Base-by-base conservation (phyloP, 2,888 invertebrate species). In the Leptopilina drosophilae region DNA sequence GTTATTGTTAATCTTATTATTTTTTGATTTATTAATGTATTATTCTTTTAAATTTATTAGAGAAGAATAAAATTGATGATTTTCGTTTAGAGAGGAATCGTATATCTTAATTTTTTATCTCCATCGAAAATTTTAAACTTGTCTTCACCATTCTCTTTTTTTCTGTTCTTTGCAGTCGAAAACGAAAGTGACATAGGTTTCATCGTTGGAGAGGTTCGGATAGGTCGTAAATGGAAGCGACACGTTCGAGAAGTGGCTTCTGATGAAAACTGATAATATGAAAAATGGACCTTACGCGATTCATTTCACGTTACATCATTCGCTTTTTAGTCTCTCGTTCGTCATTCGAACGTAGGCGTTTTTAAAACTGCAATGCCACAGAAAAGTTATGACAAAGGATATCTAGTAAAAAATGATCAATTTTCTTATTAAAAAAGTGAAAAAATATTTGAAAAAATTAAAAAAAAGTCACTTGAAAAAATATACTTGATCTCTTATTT, bases 221-320 rank as follows among this genome's bases (percentile, higher is more conserved):
- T 76, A 76, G 42, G 15, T 76, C 64, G 64, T 76, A 76, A 76
- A 76, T 76, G 64, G 62, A 76, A 64, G 76, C 64, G 64, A 76
- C 76, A 76, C 64, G 46, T 76, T 76, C 64, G 62, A 64, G 49
- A 42, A 20, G 42, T 64, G 76, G 76, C 76, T 73, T 73, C 69
- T 73, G 69, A 73, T 73, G 69, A 73, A 73, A 76, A 64, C 76
- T 62, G 76, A 64, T 76, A 76, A 76, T 14, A 62, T 76, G 76
- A 64, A 76, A 42, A 76, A 76, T 76, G 64, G 15, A 73, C 69
- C 69, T 73, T 56, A 73, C 69, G 56, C 69, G 56, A 53, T 73
- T 73, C 56, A 49, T 33, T 56, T 73, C 26, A 9, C 56, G 69
- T 73, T 56, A 73, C 56, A 73, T 73, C 69, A 73, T 73, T 73